Evolutionary conservation across 2,797 vertebrate genomes (phyloP).

Genomic region (Rhynchotus rufescens): DNA sequence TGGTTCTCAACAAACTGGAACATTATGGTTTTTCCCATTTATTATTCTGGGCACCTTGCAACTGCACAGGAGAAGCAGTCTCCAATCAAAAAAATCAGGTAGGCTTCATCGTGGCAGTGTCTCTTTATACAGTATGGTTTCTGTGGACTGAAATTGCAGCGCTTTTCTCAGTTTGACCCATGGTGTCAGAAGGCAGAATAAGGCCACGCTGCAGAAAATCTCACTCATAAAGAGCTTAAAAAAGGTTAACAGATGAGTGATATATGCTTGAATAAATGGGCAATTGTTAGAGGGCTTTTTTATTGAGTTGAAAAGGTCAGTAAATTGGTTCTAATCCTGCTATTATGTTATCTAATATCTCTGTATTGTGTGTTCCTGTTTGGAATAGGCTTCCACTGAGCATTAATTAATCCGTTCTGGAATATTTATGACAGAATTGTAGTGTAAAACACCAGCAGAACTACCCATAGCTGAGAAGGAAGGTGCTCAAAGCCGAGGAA

Average conservation of each 20-base stretch:
- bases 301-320: background rate
- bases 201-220: background rate
- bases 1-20: conserved; percentile 99
- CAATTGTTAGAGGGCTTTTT: background rate
- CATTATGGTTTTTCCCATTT: conserved; percentile 97
- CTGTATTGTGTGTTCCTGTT: background rate
- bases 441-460: background rate
- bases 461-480: background rate
- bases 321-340: background rate
- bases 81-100: conserved; percentile 97
- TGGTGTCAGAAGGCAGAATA: conserved; percentile 11
- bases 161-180: background rate
- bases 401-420: background rate
- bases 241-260: background rate
- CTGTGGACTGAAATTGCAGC: background rate
- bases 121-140: background rate
- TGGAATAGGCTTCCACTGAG: background rate
- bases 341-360: background rate
- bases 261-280: background rate
- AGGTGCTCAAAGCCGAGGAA: background rate
- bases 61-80: conserved; percentile 94
- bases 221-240: conserved; percentile 15
- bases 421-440: background rate
- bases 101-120: background rate
- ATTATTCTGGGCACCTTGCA: conserved; percentile 94